Base-by-base conservation (phyloP, 1,140 invertebrate species). In the Wiebesia pumilae region DNA sequence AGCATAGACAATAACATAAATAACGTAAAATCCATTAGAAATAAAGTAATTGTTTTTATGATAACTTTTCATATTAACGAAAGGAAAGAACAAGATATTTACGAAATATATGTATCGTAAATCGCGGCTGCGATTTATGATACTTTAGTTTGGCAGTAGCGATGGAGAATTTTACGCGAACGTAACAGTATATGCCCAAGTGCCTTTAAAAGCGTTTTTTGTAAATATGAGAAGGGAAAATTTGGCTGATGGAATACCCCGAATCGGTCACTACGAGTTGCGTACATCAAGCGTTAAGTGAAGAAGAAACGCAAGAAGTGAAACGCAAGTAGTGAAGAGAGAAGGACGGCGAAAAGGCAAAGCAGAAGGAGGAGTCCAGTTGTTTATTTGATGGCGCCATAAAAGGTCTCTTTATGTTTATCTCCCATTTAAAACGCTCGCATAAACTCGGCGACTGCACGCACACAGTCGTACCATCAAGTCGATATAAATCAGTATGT, bases 321-420 rank as follows among this genome's bases (percentile, higher is more conserved):
- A 83, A 67, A 54, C 54, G 43, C 54, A 54, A 84, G 51, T 67
- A 47, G 71, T 38, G n/a, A 54, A 65, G 21, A 65, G 78, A 62
- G 35, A 35, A 38, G 40, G 88, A 90, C 88, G 88, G 89, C 88
- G 87, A 88, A 90, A 88, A 90, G 89, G 90, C 89, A 90, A 90
- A 90, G 90, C 91, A 91, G 91, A 91, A 93, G 92, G 90, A 94
- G 93, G 92, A 94, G 93, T 93, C 92, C 94, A 94, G 93, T 93
- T 94, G 93, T 94, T 94, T 94, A 94, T 94, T 94, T 94, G 93
- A 94, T 94, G 93, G 92, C 90, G 90, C 91, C 93, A 92, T 94
- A 94, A 94, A 94, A 94, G 92, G 91, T 92, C 93, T 94, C 93
- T 94, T 94, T 94, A 94, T 93, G 93, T 94, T 94, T 93, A 94